Percentiles rank a stretch among this genome's conserved stretches.
Conservation (phyloP, 2,888 invertebrate species). For the Apocheima hispidaria region DNA sequence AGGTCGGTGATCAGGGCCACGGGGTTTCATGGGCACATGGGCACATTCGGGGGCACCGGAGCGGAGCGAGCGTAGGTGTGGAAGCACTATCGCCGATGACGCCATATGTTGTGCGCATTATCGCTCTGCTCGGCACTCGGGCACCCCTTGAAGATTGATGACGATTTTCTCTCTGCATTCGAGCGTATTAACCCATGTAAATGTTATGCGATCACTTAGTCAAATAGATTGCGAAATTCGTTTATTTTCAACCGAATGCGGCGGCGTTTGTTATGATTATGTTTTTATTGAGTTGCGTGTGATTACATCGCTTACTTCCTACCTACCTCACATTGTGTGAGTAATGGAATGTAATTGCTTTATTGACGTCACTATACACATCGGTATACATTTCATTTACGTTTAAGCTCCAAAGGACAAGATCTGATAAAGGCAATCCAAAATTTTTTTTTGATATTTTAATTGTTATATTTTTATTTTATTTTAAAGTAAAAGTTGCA, state of each 20-base stretch:
- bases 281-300: conserved; percentile 5
- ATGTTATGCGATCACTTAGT: conserved; percentile 82
- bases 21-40: conserved; percentile 38
- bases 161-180: conserved; percentile 73
- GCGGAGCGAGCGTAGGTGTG: conserved; percentile 65
- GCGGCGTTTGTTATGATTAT: conserved; percentile 18
- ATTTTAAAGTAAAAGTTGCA: too few species aligned
- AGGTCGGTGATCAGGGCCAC: conserved; percentile 63
- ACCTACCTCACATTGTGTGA: neutral
- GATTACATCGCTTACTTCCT: neutral
- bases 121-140: conserved; percentile 53
- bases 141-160: conserved; percentile 83
- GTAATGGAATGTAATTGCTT: neutral
- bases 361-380: neutral
- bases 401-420: too few species aligned
- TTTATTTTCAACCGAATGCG: conserved; percentile 39
- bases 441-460: too few species aligned
- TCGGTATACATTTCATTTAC: too few species aligned
- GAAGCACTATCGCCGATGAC: conserved; percentile 58
- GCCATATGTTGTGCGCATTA: conserved; percentile 84
- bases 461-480: too few species aligned
- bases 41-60: conserved; percentile 65
- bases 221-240: conserved; percentile 74
- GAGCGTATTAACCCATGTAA: conserved; percentile 83
- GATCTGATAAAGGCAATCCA: too few species aligned